These are phyloP conservation scores for Masticophis lateralis DNA, from an alignment of 2,797 vertebrate species.

Conservation along the genomic window DNA sequence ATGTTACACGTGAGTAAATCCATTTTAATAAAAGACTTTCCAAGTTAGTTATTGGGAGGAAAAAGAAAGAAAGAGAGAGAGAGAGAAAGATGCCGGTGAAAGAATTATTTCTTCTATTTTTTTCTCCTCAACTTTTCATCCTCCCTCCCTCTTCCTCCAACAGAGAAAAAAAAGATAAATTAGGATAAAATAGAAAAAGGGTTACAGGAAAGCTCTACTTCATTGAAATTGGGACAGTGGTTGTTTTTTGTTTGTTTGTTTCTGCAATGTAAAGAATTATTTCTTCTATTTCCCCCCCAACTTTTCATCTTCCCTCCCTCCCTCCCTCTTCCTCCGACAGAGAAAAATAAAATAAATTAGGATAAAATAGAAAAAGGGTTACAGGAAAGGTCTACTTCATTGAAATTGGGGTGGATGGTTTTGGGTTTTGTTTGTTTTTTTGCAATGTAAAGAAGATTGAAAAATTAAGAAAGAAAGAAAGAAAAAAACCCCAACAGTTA, in stretches of 20 bases:
- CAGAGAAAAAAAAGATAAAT: conserved; percentile 40
- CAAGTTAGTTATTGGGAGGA: conserved; percentile 55
- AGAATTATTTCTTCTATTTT: conserved; percentile 52
- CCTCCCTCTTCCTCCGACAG: conserved; percentile 30
- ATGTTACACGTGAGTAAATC: conserved; percentile 70
- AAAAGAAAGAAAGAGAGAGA: accelerated
- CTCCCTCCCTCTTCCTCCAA: conserved; percentile 26
- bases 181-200: conserved; percentile 45
- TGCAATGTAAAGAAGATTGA: conserved; percentile 5
- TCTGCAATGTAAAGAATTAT: conserved; percentile 20
- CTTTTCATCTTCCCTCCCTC: conserved; percentile 16
- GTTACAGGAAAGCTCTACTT: background rate
- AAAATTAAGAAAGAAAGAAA: background rate
- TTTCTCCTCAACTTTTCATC: conserved; percentile 15
- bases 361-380: conserved; percentile 41
- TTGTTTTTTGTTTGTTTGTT: background rate
- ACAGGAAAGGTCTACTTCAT: background rate
- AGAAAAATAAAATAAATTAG: conserved; percentile 43
- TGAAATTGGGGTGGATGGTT: background rate
- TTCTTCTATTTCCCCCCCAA: conserved; percentile 41
- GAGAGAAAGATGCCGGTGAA: conserved; percentile 49
- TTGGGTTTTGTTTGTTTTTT: background rate
- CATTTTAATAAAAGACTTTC: conserved; percentile 61
- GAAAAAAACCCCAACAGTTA: too few species aligned
- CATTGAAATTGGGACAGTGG: conserved; percentile 8